Base-by-base conservation (phyloP, 1,140 invertebrate species). In the Asbolus verrucosus region DNA sequence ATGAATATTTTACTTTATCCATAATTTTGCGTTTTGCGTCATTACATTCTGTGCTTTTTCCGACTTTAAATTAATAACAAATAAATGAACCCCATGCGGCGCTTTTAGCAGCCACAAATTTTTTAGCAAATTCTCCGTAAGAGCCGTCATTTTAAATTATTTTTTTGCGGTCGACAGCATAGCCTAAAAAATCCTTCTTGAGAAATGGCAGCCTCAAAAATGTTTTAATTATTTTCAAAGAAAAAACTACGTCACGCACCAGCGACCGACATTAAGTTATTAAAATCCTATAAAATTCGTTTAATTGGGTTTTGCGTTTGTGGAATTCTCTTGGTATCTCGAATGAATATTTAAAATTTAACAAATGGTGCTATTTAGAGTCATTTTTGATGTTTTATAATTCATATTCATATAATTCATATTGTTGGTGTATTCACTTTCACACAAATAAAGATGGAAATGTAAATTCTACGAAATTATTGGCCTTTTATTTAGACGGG, bases 211-310 rank as follows among this genome's bases (percentile, higher is more conserved):
- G n/a, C n/a, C 21, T 54, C 14, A 6, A 24, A 9, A 54, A 54
- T 54, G 19, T 54, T 54, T 21, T n/a, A 3, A 27, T 54, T 54
- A 54, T 27, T 54, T 19, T 21, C 6, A 8, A 1, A 27, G 27
- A 54, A 54, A 30, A 27, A 24, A 54, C 18, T 19, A 54, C 14
- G 21, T 27, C 9, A n/a, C 46, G 24, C 21, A 27, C 27, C 46
- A 21, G 27, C 46, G 27, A 21, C 14, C 27, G 46, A 27, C 46
- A 21, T 24, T 54, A n/a, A 54, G 46, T 54, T 27, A 54, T 54
- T 54, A 54, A 54, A 54, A 27, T 27, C 46, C 21, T 30, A 24
- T 36, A 36, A 36, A 36, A n/a, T n/a, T 36, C 11, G 6, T n/a
- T 11, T n/a, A n/a, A n/a, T n/a, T n/a, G n/a, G n/a, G n/a, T n/a